Evolutionary conservation across 37 sponge, comb jelly and placozoan genomes (phyloP).

Genomic region (Eunapius fragilis): DNA sequence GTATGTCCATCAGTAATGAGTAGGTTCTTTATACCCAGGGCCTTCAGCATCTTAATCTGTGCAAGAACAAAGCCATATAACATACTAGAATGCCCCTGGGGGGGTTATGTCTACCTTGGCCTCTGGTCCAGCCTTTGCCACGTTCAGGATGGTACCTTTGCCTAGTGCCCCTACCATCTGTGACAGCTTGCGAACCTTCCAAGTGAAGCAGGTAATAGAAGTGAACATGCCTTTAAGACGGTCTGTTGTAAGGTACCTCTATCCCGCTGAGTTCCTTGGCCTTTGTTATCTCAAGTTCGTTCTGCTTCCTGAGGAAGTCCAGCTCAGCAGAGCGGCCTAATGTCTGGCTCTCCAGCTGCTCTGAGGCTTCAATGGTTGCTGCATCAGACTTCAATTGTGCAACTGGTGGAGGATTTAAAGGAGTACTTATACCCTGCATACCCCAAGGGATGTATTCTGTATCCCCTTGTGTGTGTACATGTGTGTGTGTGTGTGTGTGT

Average conservation of each 20-base stretch:
- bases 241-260: constrained; percentile 47
- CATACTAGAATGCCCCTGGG: neutral
- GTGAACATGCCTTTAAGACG: neutral
- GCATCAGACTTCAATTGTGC: constrained; percentile 88
- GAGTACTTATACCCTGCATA: too few species aligned
- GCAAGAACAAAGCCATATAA: neutral
- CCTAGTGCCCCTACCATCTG: constrained; percentile 56
- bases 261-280: constrained; percentile 72
- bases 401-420: constrained; percentile 23
- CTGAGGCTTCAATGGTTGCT: constrained; percentile 65
- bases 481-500: too few species aligned
- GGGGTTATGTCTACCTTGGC: constrained; percentile 39
- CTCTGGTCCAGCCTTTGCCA: constrained; percentile 79
- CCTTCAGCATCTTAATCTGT: constrained; percentile 50
- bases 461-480: too few species aligned
- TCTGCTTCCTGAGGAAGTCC: constrained; percentile 64
- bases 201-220: neutral
- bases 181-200: constrained; percentile 62
- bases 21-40: constrained; percentile 71
- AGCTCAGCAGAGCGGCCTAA: constrained; percentile 75
- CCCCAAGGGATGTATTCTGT: too few species aligned
- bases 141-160: constrained; percentile 43
- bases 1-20: constrained; percentile 82
- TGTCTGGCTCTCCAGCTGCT: constrained; percentile 74
- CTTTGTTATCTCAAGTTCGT: constrained; percentile 79